A percentile compares a stretch with the other conserved stretches of the same genome.
phyloP scores from a whole-genome alignment of 2,888 invertebrate genomes.

The Rutpela maculata region DNA sequence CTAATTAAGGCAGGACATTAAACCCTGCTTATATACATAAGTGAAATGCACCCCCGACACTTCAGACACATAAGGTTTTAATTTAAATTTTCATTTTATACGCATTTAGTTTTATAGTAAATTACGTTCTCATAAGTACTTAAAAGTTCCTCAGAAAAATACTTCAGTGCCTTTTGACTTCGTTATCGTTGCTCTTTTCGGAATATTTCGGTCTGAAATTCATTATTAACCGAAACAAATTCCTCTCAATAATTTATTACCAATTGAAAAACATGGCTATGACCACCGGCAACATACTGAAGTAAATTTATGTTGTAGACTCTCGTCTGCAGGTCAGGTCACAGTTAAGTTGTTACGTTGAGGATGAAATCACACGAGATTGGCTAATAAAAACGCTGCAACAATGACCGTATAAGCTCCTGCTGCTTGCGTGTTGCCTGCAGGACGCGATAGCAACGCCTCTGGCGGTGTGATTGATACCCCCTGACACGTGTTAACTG shows the following conservation, averaged over 20 bases:
- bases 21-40: too few relatives aligned
- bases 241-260: not conserved
- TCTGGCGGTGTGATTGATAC: conserved; percentile 63
- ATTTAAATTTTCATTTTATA: not conserved
- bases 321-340: conserved; percentile 4
- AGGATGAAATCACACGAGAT: conserved; percentile 48
- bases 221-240: not conserved
- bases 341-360: conserved; percentile 35
- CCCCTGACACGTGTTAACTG: conserved; percentile 66
- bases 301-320: conserved; percentile 7
- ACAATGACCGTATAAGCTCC: conserved; percentile 52
- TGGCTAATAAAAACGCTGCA: conserved; percentile 54
- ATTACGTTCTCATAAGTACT: not conserved
- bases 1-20: too few relatives aligned
- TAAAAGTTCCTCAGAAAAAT: not conserved
- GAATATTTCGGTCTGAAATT: not conserved
- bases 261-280: not conserved
- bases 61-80: not conserved
- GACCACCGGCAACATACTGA: conserved; percentile 1
- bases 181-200: not conserved
- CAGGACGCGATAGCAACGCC: conserved; percentile 48
- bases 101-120: not conserved
- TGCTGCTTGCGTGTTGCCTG: conserved; percentile 55
- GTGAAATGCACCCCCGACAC: too few relatives aligned
- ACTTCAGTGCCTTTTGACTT: not conserved